Conservation (phyloP, 2,888 invertebrate genomes). For the Sinopyrophorus schimmeli region DNA sequence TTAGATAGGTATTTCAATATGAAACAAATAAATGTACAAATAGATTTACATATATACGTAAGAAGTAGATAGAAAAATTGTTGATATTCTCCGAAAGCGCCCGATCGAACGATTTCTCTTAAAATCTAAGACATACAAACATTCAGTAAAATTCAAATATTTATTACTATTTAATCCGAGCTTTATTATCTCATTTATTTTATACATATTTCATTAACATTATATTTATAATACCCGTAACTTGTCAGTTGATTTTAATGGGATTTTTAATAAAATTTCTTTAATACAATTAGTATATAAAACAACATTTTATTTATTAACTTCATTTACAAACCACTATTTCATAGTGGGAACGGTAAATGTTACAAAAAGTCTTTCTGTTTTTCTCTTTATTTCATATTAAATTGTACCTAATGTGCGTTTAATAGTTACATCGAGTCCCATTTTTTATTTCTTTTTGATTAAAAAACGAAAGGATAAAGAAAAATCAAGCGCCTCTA, state of each 20-base stretch:
- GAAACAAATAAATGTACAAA: slow-evolving; percentile 22
- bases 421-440: slow-evolving; percentile 43
- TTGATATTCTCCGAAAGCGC: slow-evolving; percentile 31
- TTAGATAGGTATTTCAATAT: slow-evolving; percentile 28
- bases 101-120: slow-evolving; percentile 33
- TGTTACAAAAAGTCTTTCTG: slow-evolving; percentile 50
- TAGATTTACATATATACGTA: too few relatives aligned
- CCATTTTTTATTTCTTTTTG: too few relatives aligned
- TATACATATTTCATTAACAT: slow-evolving; percentile 53
- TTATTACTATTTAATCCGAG: slow-evolving; percentile 37
- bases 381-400: slow-evolving; percentile 41
- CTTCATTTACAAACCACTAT: slow-evolving; percentile 56
- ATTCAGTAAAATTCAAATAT: slow-evolving; percentile 38
- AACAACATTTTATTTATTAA: slow-evolving; percentile 57
- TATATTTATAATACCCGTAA: slow-evolving; percentile 55
- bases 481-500: slow-evolving; percentile 19
- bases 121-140: slow-evolving; percentile 39
- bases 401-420: slow-evolving; percentile 50
- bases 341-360: slow-evolving; percentile 50
- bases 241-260: slow-evolving; percentile 50
- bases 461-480: too few relatives aligned
- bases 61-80: too few relatives aligned
- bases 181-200: slow-evolving; percentile 51
- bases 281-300: slow-evolving; percentile 55
- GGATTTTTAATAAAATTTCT: slow-evolving; percentile 54